Conservation (phyloP, 2,113 vertebrate genomes). For the Semnornis frantzii region DNA sequence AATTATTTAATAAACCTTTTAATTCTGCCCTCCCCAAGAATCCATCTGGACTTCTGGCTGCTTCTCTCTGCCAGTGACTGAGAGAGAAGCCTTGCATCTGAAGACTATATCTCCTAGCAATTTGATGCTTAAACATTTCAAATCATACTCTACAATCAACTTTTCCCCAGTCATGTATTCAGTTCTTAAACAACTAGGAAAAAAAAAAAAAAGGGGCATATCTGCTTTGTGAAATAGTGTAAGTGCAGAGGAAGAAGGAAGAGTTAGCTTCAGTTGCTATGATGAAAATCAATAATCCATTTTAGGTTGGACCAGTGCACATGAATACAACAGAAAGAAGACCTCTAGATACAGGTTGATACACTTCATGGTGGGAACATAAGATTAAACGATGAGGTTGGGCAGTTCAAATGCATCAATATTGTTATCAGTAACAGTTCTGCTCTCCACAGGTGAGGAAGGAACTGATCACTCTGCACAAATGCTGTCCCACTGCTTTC, state of each 20-base stretch:
- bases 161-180: background rate
- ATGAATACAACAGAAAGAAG: background rate
- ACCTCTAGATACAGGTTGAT: background rate
- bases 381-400: background rate
- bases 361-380: background rate
- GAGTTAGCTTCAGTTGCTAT: background rate
- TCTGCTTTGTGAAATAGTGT: background rate
- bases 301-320: background rate
- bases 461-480: background rate
- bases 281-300: background rate
- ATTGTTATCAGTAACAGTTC: background rate
- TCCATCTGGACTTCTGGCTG: background rate
- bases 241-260: background rate
- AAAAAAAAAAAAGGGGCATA: background rate
- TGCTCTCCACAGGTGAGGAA: background rate
- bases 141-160: background rate
- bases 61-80: background rate
- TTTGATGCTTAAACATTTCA: background rate
- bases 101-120: background rate
- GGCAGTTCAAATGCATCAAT: background rate
- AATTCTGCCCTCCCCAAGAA: background rate
- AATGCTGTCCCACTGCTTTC: background rate
- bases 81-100: background rate
- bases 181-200: background rate
- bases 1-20: conserved; percentile 17